Evolutionary conservation across 2,888 invertebrate genomes (phyloP), one percentile per base, ranked within the genome.

Genomic region (Drymonia ruficornis): DNA sequence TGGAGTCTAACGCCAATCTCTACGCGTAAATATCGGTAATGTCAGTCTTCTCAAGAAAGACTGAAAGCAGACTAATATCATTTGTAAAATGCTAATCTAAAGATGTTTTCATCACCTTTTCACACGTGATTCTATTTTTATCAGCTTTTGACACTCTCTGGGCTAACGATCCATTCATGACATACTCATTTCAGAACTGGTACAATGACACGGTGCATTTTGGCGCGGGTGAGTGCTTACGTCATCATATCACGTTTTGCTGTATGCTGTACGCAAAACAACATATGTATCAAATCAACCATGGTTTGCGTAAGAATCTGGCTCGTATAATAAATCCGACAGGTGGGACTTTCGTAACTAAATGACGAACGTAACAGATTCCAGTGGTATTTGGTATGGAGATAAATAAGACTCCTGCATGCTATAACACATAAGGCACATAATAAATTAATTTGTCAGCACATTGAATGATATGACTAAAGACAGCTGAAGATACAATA

Each of bases 151-250:
- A 43, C 43, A 28, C 45, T 28, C 45, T 28, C 45, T 45, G 28
- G 40, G 16, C 40, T 16, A 11, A 43, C 43, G n/a, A 45, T 23
- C 15, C 23, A n/a, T 45, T 45, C 45, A 45, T 28, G 28, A 19
- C 45, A 23, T 23, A 19, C 23, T 7, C 8, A 28, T 28, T 28
- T 28, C 18, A 45, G n/a, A 45, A 28, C 28, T 23, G 28, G 45
- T 45, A 45, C 45, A 45, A 45, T 28, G 45, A 28, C 45, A 45
- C 45, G 8, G 28, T 28, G 28, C 28, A 45, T 23, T 44, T 45
- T 45, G 45, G 45, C 45, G 28, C 23, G 12, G 6, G 13, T 4
- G n/a, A 11, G 28, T 13, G 43, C 43, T 43, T 19, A 43, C 43
- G 19, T 43, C 19, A 43, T 19, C 19, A 43, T 43, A 43, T 2